Base-by-base conservation (phyloP, 2,888 invertebrate species). In the Bruchidius siliquastri region DNA sequence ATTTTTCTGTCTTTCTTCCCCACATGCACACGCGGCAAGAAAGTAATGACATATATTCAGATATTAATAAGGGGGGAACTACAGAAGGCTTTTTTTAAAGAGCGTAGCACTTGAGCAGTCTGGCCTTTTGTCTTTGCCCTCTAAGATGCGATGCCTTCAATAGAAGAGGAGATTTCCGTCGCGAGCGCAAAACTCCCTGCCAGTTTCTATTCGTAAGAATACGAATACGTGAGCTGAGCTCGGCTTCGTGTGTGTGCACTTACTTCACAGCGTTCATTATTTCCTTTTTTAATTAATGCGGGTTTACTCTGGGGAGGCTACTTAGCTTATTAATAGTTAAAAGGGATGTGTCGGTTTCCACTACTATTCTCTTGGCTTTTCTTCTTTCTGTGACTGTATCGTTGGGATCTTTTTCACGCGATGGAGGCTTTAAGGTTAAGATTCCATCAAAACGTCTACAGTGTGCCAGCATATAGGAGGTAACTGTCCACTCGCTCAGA, bases 41-140 rank as follows among this genome's bases (percentile, higher is more conserved):
- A 77, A 79, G 77, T 76, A 79, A 79, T 76, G 78, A 73, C 76
- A 79, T 77, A 77, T 77, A 76, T 80, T 81, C 77, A 81, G 77
- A 81, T 79, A 81, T 81, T 81, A 81, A 81, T 81, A 81, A 81
- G 81, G 77, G 77, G 79, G 80, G 79, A 75, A 76, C 75, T 72
- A 75, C 76, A 74, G 77, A 75, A 76, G 32, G 67, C 21, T 26
- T 21, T n/a, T n/a, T 71, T 2, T 20, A 71, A 71, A 22, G 32
- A 73, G 73, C 76, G 72, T 78, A 73, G 78, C 79, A 80, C 82
- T 82, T 82, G 82, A 82, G 81, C 79, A 82, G 82, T 82, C 82
- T 82, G 80, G 81, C 72, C 81, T 79, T 82, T 82, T 82, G 82
- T 82, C 78, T 82, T 77, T 74, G 76, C 82, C 81, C 82, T 82